phyloP scores from a whole-genome alignment of 2,113 vertebrate species.

The Euleptes europaea region DNA sequence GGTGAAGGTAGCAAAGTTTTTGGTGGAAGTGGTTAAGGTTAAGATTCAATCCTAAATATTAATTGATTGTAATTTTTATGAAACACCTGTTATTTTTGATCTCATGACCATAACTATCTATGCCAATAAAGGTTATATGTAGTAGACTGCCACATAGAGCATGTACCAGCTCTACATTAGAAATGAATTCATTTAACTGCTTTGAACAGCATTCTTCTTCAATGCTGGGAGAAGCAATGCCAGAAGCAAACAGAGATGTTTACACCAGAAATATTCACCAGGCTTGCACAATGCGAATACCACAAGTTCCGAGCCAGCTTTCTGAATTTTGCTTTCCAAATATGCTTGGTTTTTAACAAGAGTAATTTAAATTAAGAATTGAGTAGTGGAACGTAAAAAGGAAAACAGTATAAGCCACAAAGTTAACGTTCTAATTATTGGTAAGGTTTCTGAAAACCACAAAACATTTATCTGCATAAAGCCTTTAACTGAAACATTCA shows the following conservation, averaged over 20 bases:
- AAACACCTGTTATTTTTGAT: too few relatives aligned
- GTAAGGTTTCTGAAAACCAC: neutral
- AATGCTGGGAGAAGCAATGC: too few relatives aligned
- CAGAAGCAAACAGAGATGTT: neutral
- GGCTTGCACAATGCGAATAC: neutral
- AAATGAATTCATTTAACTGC: too few relatives aligned
- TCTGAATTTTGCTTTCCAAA: neutral
- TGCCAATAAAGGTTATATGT: too few relatives aligned
- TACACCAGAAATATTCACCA: neutral
- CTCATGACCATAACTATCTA: too few relatives aligned
- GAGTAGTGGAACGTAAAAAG: neutral
- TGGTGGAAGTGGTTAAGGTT: too few relatives aligned
- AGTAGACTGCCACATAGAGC: too few relatives aligned
- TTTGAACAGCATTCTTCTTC: too few relatives aligned
- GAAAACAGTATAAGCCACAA: neutral
- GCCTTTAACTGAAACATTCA: neutral
- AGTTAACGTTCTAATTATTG: neutral
- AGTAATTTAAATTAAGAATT: conserved; percentile 2
- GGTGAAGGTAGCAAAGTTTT: too few relatives aligned
- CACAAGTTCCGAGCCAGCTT: neutral
- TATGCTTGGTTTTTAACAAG: neutral
- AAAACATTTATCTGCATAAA: neutral
- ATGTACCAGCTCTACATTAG: too few relatives aligned
- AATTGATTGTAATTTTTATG: too few relatives aligned
- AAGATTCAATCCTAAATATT: too few relatives aligned